These are phyloP conservation scores for Acromyrmex charruanus DNA, from an alignment of 1,140 invertebrate species.

Conservation along the genomic window DNA sequence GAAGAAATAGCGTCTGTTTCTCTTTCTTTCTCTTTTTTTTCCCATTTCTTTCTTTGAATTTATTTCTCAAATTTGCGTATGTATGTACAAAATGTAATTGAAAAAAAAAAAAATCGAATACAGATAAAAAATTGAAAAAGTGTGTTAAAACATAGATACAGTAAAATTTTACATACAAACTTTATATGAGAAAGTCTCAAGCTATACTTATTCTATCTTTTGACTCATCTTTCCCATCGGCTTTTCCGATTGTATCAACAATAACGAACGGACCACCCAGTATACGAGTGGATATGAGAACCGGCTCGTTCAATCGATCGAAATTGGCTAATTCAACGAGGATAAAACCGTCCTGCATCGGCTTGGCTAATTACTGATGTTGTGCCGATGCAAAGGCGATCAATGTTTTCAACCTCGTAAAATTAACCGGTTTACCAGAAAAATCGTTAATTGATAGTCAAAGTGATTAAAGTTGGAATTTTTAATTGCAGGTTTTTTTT, in stretches of 20 bases:
- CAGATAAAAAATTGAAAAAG: neutral
- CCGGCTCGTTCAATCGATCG: conserved; percentile 69
- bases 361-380: conserved; percentile 56
- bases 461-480: neutral
- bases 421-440: conserved; percentile 21
- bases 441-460: neutral
- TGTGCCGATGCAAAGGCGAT: conserved; percentile 37
- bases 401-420: conserved; percentile 45
- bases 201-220: neutral
- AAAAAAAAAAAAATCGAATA: neutral
- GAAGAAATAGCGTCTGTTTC: neutral
- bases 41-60: neutral
- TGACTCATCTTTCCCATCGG: neutral
- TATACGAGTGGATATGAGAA: conserved; percentile 42
- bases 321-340: conserved; percentile 73
- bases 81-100: neutral
- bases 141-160: neutral
- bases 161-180: neutral
- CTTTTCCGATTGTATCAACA: neutral
- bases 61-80: neutral
- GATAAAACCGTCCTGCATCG: conserved; percentile 50
- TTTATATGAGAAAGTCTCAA: neutral
- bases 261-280: conserved; percentile 6
- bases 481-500: neutral
- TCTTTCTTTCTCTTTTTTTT: neutral